These are phyloP conservation scores for Xanthia togata DNA, from an alignment of 2,888 invertebrate species.

Conservation along the genomic window DNA sequence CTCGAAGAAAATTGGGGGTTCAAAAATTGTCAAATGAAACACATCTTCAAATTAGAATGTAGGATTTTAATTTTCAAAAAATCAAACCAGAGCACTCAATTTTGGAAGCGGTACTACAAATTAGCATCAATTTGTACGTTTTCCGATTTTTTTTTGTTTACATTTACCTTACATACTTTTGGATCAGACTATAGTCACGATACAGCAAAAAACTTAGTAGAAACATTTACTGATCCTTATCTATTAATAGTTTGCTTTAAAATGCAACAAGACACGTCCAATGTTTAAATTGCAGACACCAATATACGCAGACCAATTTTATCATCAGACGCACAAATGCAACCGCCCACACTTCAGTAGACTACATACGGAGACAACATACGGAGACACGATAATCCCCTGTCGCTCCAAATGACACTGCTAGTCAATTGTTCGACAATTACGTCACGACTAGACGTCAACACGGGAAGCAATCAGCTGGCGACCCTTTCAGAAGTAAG, in stretches of 20 bases:
- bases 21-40: too few relatives aligned
- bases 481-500: constrained; percentile 57
- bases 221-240: not conserved
- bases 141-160: not conserved
- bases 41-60: too few relatives aligned
- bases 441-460: constrained; percentile 66
- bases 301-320: constrained; percentile 32
- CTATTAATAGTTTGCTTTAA: not conserved
- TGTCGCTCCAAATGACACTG: constrained; percentile 62
- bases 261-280: not conserved
- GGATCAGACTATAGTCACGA: not conserved
- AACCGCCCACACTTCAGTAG: constrained; percentile 18
- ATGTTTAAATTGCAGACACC: constrained; percentile 2
- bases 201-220: not conserved
- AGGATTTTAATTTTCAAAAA: too few relatives aligned
- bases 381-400: constrained; percentile 51
- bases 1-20: too few relatives aligned
- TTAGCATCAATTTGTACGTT: too few relatives aligned
- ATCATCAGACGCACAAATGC: constrained; percentile 33
- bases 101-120: too few relatives aligned
- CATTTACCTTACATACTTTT: not conserved
- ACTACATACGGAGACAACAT: constrained; percentile 37
- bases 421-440: constrained; percentile 63
- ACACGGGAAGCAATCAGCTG: constrained; percentile 76
- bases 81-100: too few relatives aligned